phyloP scores from a whole-genome alignment of 1,140 invertebrate genomes.

The Polyergus mexicanus region DNA sequence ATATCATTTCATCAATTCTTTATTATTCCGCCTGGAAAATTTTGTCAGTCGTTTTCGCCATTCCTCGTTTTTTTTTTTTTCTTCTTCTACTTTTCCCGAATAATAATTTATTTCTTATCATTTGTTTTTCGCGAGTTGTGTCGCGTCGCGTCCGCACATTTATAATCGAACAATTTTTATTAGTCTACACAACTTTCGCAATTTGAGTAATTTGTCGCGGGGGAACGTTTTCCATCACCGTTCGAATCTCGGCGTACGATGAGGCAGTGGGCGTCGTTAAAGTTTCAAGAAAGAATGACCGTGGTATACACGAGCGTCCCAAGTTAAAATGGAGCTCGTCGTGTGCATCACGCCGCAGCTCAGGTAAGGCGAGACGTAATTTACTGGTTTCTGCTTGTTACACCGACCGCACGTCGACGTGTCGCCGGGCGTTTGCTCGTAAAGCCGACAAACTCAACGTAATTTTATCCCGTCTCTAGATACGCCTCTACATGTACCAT shows the following conservation, averaged over 20 bases:
- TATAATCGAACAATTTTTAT: neutral
- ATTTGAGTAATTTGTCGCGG: slow-evolving; percentile 16
- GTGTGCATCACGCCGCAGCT: slow-evolving; percentile 25
- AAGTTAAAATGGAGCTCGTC: slow-evolving; percentile 64
- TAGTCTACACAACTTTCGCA: neutral
- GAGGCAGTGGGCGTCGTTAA: slow-evolving; percentile 41
- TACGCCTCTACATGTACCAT: slow-evolving; percentile 55
- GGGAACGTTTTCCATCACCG: slow-evolving; percentile 17
- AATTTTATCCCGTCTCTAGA: slow-evolving; percentile 77
- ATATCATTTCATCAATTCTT: slow-evolving; percentile 2
- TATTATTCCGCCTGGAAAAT: slow-evolving; percentile 14
- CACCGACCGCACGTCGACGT: slow-evolving; percentile 65
- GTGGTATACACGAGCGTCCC: slow-evolving; percentile 22
- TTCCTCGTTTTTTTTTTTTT: neutral
- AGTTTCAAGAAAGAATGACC: slow-evolving; percentile 33
- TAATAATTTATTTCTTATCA: too few relatives aligned
- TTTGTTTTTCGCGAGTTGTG: neutral
- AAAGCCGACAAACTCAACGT: slow-evolving; percentile 79
- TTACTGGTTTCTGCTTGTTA: slow-evolving; percentile 76
- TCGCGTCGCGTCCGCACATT: neutral
- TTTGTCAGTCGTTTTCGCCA: neutral
- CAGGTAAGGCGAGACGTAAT: slow-evolving; percentile 76
- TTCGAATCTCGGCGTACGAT: slow-evolving; percentile 20
- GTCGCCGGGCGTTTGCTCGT: slow-evolving; percentile 72
- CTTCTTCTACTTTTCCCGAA: too few relatives aligned